Evolutionary conservation across 2,888 invertebrate species (phyloP), one percentile per base, ranked within the genome.

Genomic region (Idaea dimidiata): DNA sequence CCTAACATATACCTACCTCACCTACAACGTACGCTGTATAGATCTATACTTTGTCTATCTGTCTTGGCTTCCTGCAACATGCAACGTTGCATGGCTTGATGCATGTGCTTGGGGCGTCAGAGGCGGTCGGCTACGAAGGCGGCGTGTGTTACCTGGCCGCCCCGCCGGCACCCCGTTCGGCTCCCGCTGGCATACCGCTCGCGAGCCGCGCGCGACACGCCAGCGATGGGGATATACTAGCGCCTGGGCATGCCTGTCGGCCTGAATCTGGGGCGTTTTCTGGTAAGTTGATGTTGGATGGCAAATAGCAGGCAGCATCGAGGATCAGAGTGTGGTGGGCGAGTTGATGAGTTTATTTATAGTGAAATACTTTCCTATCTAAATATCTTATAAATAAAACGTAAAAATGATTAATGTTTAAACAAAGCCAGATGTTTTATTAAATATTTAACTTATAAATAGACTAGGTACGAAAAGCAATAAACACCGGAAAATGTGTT

Each of bases 181-280:
- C 54, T 43, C 63, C 61, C 31, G 64, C 6, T 24, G 65, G 65
- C 0, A 58, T 62, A 10, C 6, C 69, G 16, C 60, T 59, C 61
- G 69, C 62, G 24, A 61, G 63, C 75, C 80, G 87, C 31, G 82
- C 84, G 17, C 72, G 89, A 0, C 89, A 89, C 66, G 88, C 89
- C 67, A 87, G 89, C 60, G 90, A 89, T 60, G 90, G 91, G 0
- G 90, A 91, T 70, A 89, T 91, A n/a, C 79, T 91, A 6, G 89
- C 86, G 17, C 85, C 88, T 1, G 78, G 84, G 10, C 79, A 75
- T 8, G 78, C 84, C 10, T 78, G 75, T 8, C 71, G 91, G 0
- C 91, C 91, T 0, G 87, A 89, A 73, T 91, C 91, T 1, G 89
- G 87, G 1, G 91, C 91, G 0, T 88, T 91, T 66, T 91, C 91